A percentile compares a stretch with the other conserved stretches of the same genome.
Conservation (phyloP, 1,140 invertebrate genomes). For the Sitobion miscanthi region DNA sequence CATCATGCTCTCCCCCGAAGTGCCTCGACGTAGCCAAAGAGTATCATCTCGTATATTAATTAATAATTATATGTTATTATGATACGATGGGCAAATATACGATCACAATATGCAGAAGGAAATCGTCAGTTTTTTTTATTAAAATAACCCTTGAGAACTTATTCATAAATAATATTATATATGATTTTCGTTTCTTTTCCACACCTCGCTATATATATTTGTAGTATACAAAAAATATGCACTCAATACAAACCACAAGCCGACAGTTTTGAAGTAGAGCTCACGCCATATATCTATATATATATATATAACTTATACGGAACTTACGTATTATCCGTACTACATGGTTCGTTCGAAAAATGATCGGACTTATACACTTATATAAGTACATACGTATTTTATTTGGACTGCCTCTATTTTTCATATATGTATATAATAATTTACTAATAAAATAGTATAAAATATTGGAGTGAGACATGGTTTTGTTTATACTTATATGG, state of each 20-base stretch:
- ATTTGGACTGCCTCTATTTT: not conserved
- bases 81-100: not conserved
- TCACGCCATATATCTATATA: not conserved
- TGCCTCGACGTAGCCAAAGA: slow-evolving; percentile 49
- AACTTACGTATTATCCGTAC: not conserved
- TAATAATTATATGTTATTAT: not conserved
- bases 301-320: not conserved
- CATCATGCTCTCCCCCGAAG: slow-evolving; percentile 31
- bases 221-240: not conserved
- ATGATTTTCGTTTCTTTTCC: not conserved
- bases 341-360: not conserved
- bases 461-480: too few relatives aligned
- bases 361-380: not conserved
- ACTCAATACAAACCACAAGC: slow-evolving; percentile 35
- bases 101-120: not conserved
- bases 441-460: not conserved
- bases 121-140: not conserved
- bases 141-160: slow-evolving; percentile 51
- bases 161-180: not conserved
- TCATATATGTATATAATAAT: not conserved
- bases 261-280: slow-evolving; percentile 41
- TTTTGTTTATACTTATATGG: too few relatives aligned
- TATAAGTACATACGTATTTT: not conserved
- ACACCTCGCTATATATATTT: not conserved
- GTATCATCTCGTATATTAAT: not conserved